Evolutionary conservation across 1,140 invertebrate genomes (phyloP).

Genomic region (Drosophila sucinea): DNA sequence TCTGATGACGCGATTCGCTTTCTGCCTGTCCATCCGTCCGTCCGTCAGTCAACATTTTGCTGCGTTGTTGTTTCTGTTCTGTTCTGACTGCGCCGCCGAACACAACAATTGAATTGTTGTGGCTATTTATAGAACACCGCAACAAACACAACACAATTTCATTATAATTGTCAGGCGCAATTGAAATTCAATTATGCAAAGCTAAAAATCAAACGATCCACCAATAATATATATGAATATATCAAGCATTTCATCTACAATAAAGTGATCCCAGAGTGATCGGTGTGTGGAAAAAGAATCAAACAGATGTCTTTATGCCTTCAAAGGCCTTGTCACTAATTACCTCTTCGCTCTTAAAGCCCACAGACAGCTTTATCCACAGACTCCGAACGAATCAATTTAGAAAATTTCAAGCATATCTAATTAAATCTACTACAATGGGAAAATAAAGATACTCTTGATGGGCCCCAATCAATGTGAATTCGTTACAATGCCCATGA

Average conservation of each 20-base stretch:
- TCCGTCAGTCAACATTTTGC: conserved; percentile 1
- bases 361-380: no score
- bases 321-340: no score
- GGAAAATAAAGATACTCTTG: no score
- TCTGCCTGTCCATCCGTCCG: background rate
- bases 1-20: conserved; percentile 38
- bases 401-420: no score
- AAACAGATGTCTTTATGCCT: no score
- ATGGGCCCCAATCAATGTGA: no score
- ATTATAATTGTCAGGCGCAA: conserved; percentile 61
- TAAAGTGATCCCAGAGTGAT: no score
- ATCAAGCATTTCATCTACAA: conserved; percentile 1
- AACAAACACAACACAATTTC: conserved; percentile 52
- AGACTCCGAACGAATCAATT: no score
- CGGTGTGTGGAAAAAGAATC: no score
- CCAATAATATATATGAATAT: conserved; percentile 2
- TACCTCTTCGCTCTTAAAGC: no score
- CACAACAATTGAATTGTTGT: conserved; percentile 58
- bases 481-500: no score
- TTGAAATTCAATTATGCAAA: conserved; percentile 63
- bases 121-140: conserved; percentile 53
- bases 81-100: conserved; percentile 11
- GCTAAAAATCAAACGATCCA: conserved; percentile 6
- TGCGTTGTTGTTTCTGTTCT: background rate
- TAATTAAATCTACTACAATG: no score